Conservation (phyloP, 2,888 invertebrate species). For the Caenorhabditis sulstoni region DNA sequence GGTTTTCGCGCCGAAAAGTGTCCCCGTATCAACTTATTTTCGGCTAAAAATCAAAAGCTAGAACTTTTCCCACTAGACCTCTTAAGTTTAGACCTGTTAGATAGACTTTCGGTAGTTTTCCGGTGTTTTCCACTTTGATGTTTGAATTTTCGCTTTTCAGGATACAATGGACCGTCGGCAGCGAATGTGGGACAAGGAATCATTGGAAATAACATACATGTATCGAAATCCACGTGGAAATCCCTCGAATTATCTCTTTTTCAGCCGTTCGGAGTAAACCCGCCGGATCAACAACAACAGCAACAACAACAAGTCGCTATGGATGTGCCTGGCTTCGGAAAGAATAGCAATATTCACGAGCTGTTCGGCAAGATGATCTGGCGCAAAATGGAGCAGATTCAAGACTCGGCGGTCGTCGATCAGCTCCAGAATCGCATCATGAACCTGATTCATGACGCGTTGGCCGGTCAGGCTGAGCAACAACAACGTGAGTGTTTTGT, state of each 20-base stretch:
- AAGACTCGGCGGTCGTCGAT: slow-evolving; percentile 60
- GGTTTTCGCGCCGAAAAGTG: neutral
- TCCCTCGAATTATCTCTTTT: neutral
- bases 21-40: neutral
- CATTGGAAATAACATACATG: slow-evolving; percentile 45
- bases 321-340: slow-evolving; percentile 69
- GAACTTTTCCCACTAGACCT: neutral
- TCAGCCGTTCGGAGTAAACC: slow-evolving; percentile 5
- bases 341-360: slow-evolving; percentile 68
- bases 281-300: too few species aligned
- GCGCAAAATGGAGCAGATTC: slow-evolving; percentile 67
- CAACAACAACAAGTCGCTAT: too few species aligned
- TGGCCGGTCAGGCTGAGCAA: slow-evolving; percentile 51
- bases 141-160: slow-evolving; percentile 31
- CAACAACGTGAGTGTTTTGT: slow-evolving; percentile 24
- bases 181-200: slow-evolving; percentile 50
- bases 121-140: neutral
- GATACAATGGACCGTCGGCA: slow-evolving; percentile 60
- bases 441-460: slow-evolving; percentile 65
- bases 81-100: neutral
- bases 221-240: neutral
- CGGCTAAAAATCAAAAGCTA: neutral
- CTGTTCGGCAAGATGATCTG: slow-evolving; percentile 70
- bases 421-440: slow-evolving; percentile 65
- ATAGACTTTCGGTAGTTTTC: neutral